These are phyloP conservation scores for Diarsia mendica DNA, from an alignment of 2,888 invertebrate genomes.

Conservation along the genomic window DNA sequence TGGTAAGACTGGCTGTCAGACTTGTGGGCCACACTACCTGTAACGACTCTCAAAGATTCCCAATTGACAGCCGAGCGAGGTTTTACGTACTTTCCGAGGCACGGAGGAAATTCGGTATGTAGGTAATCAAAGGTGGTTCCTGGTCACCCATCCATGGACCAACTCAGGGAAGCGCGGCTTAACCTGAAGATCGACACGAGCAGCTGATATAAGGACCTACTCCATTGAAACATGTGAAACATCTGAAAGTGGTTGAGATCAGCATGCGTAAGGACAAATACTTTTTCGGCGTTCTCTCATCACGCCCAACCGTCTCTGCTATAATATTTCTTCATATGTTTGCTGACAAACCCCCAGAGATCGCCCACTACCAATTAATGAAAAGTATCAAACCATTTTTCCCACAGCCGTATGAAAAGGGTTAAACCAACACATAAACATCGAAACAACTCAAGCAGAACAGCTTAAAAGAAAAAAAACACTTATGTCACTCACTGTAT, in stretches of 20 bases:
- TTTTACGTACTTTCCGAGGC: too few species aligned
- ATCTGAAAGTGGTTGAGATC: slow-evolving; percentile 7
- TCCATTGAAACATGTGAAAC: not conserved
- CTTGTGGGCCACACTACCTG: too few species aligned
- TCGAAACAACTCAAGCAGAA: not conserved
- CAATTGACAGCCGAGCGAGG: too few species aligned
- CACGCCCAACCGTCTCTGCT: not conserved
- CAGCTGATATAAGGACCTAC: not conserved
- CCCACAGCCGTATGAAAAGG: slow-evolving; percentile 36
- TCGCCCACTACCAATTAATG: not conserved
- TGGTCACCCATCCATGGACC: too few species aligned
- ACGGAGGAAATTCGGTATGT: too few species aligned
- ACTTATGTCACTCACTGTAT: slow-evolving; percentile 18
- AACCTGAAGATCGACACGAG: too few species aligned
- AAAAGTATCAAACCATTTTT: not conserved
- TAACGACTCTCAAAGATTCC: too few species aligned
- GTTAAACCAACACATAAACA: slow-evolving; percentile 31
- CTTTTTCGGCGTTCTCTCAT: not conserved
- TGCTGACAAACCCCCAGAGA: not conserved
- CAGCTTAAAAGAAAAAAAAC: not conserved
- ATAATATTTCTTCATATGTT: not conserved
- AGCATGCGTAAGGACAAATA: not conserved
- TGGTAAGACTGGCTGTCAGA: too few species aligned
- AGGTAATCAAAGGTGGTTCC: too few species aligned
- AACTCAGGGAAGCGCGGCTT: too few species aligned